A percentile compares a stretch with the other conserved stretches of the same genome.
Conservation (phyloP, 2,888 invertebrate species). For the Subacronicta megacephala region DNA sequence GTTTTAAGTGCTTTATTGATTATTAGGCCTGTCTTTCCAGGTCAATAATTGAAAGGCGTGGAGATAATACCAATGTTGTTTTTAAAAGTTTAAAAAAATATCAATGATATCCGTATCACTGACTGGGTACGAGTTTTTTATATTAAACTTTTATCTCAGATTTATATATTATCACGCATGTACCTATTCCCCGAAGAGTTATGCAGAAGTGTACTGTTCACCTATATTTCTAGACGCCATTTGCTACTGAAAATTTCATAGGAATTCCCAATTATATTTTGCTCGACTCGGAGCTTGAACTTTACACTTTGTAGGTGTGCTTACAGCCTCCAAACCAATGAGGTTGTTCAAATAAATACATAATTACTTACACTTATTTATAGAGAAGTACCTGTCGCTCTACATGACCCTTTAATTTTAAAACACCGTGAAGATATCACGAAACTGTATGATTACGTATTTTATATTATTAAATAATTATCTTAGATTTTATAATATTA, state of each 20-base stretch:
- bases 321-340: too few species aligned
- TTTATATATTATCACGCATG: too few species aligned
- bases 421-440: constrained; percentile 19
- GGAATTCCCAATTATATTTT: not conserved
- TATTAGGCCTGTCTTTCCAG: constrained; percentile 5
- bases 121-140: too few species aligned
- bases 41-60: constrained; percentile 12
- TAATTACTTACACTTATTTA: constrained; percentile 7
- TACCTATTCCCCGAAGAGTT: too few species aligned
- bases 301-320: too few species aligned
- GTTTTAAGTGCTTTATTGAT: constrained; percentile 14
- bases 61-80: constrained; percentile 6
- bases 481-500: not conserved
- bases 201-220: too few species aligned
- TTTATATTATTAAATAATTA: not conserved
- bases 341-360: not conserved
- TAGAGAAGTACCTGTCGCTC: not conserved
- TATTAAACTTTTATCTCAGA: too few species aligned
- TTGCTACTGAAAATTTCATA: not conserved
- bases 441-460: constrained; percentile 31
- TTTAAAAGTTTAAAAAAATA: not conserved
- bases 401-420: too few species aligned
- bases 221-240: too few species aligned
- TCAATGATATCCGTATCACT: too few species aligned
- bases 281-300: not conserved